Evolutionary conservation across 2,888 invertebrate genomes (phyloP).

Genomic region (Cerastis rubricosa): DNA sequence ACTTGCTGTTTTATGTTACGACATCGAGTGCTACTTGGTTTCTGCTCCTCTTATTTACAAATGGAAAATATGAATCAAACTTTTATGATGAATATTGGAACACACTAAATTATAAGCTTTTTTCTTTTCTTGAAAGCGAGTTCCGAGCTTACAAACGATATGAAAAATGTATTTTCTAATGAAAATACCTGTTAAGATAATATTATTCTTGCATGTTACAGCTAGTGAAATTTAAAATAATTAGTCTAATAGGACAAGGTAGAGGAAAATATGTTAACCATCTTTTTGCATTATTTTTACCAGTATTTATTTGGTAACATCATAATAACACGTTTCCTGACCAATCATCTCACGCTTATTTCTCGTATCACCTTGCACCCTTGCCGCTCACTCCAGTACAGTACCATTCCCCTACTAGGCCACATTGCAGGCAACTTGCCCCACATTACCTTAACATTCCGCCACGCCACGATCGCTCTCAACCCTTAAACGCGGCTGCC

Average conservation of each 20-base stretch:
- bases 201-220: not conserved
- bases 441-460: constrained; percentile 54
- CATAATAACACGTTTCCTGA: not conserved
- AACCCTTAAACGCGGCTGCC: constrained; percentile 60
- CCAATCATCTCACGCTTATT: not conserved
- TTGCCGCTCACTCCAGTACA: not conserved
- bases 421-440: constrained; percentile 21
- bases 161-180: not conserved
- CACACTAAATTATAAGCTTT: not conserved
- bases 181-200: not conserved
- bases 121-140: not conserved
- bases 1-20: not conserved
- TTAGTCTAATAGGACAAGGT: not conserved
- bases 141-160: not conserved
- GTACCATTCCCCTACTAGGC: not conserved
- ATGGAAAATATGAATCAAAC: constrained; percentile 1
- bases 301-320: not conserved
- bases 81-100: constrained; percentile 14
- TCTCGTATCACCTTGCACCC: constrained; percentile 9
- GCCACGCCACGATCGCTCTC: constrained; percentile 53
- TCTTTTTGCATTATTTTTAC: not conserved
- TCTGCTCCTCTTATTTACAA: not conserved
- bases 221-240: not conserved
- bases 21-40: constrained; percentile 17
- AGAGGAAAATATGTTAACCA: not conserved